Conservation (phyloP, 1,140 invertebrate species). For the Trachymyrmex cornetzi region DNA sequence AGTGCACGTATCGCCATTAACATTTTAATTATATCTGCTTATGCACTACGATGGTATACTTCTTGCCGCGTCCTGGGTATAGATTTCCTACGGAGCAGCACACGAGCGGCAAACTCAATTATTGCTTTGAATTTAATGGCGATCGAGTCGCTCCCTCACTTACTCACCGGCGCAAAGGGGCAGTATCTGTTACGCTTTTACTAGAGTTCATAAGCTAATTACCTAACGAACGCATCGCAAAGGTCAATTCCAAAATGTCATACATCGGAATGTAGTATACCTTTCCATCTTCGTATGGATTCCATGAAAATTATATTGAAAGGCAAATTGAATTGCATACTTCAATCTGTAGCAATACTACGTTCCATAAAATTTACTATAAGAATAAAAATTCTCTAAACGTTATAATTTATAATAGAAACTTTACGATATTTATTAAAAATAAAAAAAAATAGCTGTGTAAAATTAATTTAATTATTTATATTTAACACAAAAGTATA, state of each 20-base stretch:
- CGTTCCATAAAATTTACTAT: background rate
- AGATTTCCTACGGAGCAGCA: constrained; percentile 8
- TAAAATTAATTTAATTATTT: background rate
- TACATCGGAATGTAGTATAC: constrained; percentile 1
- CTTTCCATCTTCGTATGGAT: background rate
- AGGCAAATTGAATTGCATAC: background rate
- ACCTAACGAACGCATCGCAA: constrained; percentile 69
- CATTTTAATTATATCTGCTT: constrained; percentile 45
- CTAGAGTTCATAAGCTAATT: constrained; percentile 76
- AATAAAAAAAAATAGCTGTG: background rate
- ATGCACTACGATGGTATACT: background rate
- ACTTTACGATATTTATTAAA: background rate
- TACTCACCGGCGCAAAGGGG: background rate
- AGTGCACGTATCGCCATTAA: constrained; percentile 7
- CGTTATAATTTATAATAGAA: background rate
- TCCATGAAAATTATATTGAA: background rate
- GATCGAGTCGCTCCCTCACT: constrained; percentile 38
- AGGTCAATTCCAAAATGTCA: constrained; percentile 7
- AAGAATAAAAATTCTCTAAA: background rate
- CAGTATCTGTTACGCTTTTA: constrained; percentile 41
- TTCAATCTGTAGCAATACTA: background rate
- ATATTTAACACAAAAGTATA: background rate
- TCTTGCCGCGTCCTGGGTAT: constrained; percentile 24
- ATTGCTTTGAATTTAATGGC: constrained; percentile 58
- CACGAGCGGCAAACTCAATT: constrained; percentile 56